phyloP scores from a whole-genome alignment of 2,888 invertebrate species.

The Leucophora obtusa region DNA sequence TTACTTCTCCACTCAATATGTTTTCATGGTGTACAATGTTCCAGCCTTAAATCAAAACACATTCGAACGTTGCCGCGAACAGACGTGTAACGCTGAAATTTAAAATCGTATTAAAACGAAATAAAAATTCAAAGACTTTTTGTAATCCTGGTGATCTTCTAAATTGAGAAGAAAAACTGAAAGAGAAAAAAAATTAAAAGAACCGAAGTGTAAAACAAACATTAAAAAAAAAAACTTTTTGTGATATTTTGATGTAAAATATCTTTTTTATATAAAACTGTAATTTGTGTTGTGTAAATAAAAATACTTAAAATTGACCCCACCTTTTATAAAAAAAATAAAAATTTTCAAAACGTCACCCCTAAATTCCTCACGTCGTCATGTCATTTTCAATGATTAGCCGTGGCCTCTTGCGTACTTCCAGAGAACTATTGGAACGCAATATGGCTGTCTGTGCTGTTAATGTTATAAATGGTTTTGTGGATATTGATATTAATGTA shows the following conservation, averaged over 20 bases:
- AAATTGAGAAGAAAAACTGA: conserved; percentile 2
- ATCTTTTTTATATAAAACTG: not conserved
- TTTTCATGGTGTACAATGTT: conserved; percentile 44
- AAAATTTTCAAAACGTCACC: conserved; percentile 3
- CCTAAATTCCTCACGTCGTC: conserved; percentile 1
- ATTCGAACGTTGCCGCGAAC: conserved; percentile 54
- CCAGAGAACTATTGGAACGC: conserved; percentile 74
- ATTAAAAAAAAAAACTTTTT: not conserved
- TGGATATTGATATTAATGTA: conserved; percentile 65
- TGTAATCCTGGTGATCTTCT: conserved; percentile 33
- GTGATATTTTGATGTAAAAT: not conserved
- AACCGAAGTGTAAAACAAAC: not conserved
- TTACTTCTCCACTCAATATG: conserved; percentile 32
- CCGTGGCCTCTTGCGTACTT: conserved; percentile 73
- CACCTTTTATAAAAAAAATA: conserved; percentile 8
- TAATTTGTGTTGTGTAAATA: conserved; percentile 4
- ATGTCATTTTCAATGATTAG: conserved; percentile 73
- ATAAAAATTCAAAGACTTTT: conserved; percentile 7
- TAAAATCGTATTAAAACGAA: conserved; percentile 19
- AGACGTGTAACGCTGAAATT: conserved; percentile 41
- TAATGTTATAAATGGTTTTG: conserved; percentile 64
- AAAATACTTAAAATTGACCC: not conserved
- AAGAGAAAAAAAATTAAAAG: not conserved
- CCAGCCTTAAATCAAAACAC: conserved; percentile 52
- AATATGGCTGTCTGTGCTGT: conserved; percentile 69